These are phyloP conservation scores for Bettongia penicillata DNA, from an alignment of 2,113 vertebrate species.

Conservation along the genomic window DNA sequence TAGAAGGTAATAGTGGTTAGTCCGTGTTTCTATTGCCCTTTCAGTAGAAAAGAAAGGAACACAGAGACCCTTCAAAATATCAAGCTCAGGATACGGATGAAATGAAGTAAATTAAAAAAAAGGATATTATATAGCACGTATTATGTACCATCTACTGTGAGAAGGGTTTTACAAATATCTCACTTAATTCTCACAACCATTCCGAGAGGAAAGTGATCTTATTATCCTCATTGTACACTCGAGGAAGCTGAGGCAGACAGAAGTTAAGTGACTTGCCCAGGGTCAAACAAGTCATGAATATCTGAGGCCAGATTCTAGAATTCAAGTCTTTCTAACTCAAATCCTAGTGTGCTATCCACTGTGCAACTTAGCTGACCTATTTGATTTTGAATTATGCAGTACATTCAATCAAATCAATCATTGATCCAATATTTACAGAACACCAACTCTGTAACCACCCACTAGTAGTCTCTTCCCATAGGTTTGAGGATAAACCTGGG, in stretches of 20 bases:
- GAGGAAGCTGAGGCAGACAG: neutral
- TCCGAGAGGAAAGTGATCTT: neutral
- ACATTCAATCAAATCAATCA: neutral
- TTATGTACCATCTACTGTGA: neutral
- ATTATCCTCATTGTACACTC: neutral
- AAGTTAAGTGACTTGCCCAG: neutral
- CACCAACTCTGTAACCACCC: neutral
- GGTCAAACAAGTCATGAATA: neutral
- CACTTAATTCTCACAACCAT: neutral
- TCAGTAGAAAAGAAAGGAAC: neutral
- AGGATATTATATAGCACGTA: neutral
- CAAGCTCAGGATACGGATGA: neutral
- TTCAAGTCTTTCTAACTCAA: neutral
- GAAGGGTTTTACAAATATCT: neutral
- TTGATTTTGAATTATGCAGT: neutral
- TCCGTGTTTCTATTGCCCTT: neutral
- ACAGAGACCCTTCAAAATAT: neutral
- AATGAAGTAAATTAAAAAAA: neutral
- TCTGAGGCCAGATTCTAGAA: neutral
- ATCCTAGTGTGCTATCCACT: neutral
- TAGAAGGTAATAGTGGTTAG: neutral
- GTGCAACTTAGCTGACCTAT: neutral
- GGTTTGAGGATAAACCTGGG: neutral
- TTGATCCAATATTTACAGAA: neutral
- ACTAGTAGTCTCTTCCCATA: neutral